Percentiles rank a stretch among this genome's conserved stretches.
Evolutionary conservation across 2,113 vertebrate species (phyloP).

Genomic region (Hydropotes inermis): DNA sequence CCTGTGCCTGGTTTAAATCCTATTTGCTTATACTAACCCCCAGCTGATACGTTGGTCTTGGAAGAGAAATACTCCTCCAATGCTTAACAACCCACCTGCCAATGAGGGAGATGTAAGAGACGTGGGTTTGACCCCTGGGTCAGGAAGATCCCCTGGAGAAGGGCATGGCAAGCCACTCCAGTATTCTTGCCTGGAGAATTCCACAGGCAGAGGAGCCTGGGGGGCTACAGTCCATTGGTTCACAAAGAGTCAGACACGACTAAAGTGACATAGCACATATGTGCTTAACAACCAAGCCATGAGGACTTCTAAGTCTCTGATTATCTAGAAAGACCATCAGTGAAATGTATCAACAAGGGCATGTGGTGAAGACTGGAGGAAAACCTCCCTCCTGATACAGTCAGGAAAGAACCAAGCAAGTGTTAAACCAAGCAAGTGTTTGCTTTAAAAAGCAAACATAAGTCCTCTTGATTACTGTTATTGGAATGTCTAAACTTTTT

Average conservation of each 20-base stretch:
- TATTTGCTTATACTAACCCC: background rate
- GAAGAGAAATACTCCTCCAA: background rate
- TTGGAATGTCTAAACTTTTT: constrained; percentile 71
- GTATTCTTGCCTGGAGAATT: background rate
- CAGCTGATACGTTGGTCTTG: background rate
- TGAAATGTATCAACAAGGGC: constrained; percentile 76
- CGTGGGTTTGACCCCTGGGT: background rate
- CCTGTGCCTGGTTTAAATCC: background rate
- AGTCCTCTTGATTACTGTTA: constrained; percentile 64
- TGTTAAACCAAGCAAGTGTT: constrained; percentile 75
- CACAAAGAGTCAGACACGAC: background rate
- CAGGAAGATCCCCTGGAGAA: background rate
- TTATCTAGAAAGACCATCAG: constrained; percentile 77
- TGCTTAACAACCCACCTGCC: background rate
- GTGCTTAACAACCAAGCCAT: background rate
- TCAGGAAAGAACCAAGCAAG: constrained; percentile 77
- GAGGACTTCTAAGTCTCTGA: constrained; percentile 64
- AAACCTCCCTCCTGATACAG: constrained; percentile 67
- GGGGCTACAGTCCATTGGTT: background rate
- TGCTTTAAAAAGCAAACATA: constrained; percentile 69
- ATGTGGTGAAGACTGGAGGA: constrained; percentile 8
- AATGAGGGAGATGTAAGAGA: background rate
- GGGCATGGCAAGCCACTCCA: background rate
- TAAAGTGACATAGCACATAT: background rate
- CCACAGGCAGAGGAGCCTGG: background rate